Base-by-base conservation (phyloP, 2,113 vertebrate species). In the Odontophorus gujanensis region DNA sequence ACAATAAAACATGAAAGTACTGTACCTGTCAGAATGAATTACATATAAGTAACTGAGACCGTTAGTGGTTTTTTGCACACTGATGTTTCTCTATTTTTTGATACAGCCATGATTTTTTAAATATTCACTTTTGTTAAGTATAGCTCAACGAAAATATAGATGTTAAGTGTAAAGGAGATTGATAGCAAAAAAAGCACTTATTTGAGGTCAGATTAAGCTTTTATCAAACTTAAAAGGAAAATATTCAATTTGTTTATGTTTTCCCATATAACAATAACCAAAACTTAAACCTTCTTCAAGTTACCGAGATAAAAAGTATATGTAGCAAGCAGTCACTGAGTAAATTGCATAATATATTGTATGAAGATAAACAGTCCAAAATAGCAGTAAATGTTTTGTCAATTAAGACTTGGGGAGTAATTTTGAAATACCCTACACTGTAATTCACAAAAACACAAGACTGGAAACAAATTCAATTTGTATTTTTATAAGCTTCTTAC, bases 1-100 rank as follows among this genome's bases (percentile, higher is more conserved):
- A 94, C 73, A 94, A 96, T 92, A 94, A 91, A 94, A 87, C 32
- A 66, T 59, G 26, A 66, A 95, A 91, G 58, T 62, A 86, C 42
- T 19, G 36, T 71, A 57, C 73, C 55, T 90, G 83, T 42, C 61
- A 91, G 82, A 77, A 93, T 67, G 51, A 93, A 85, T 62, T 94
- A 72, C 34, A 22, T 13, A 30, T 43, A 84, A 89, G 77, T 53
- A 96, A 85, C 74, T 25, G 45, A 69, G 75, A 75, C n/a, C 28
- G 36, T 7, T 59, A 34, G 48, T 26, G 22, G 9, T 84, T 87
- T 87, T 91, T 92, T 91, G 47, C 51, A 90, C 81, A 72, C 5
- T 50, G 55, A 85, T 68, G 66, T 74, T 81, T 47, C 34, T 51
- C 51, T 80, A 17, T 13, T 93, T 93, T 90, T 76, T 65, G 63